Evolutionary conservation across 92 coral and sea anemone genomes (phyloP).

Genomic region (Plumapathes pennacea): DNA sequence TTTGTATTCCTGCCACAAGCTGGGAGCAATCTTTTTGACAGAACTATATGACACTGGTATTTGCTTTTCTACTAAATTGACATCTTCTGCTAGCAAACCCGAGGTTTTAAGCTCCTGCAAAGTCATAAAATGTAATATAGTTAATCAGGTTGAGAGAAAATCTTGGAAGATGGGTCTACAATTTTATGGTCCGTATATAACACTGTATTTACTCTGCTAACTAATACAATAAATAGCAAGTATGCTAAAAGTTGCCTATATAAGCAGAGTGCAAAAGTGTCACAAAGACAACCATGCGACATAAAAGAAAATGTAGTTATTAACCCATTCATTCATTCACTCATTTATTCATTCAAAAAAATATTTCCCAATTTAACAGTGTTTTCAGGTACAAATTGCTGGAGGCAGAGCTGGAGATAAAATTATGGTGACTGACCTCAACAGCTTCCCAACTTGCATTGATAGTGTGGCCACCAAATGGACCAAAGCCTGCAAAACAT

Average conservation of each 20-base stretch:
- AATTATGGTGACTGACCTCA: no score
- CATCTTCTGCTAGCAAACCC: conserved; percentile 54
- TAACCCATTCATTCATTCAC: conserved; percentile 3
- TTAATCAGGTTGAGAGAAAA: background rate
- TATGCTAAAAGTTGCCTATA: no score
- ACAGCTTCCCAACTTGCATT: conserved; percentile 92
- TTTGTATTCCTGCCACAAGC: conserved; percentile 71
- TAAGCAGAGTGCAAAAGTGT: no score
- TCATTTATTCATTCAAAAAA: background rate
- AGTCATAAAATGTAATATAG: background rate
- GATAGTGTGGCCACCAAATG: conserved; percentile 75
- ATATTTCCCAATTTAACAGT: background rate
- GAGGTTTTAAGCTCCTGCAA: conserved; percentile 66
- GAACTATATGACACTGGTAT: conserved; percentile 79
- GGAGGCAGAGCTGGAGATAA: no score
- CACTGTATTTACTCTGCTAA: no score
- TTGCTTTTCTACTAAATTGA: conserved; percentile 73
- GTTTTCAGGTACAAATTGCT: no score
- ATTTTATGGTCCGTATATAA: no score
- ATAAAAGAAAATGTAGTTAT: no score
- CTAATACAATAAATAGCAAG: no score
- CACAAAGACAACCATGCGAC: no score
- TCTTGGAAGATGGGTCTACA: no score
- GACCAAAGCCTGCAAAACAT: conserved; percentile 81
- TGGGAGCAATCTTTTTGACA: conserved; percentile 65